These are phyloP conservation scores for Trachemys scripta DNA, from an alignment of 2,113 vertebrate species.

Conservation along the genomic window DNA sequence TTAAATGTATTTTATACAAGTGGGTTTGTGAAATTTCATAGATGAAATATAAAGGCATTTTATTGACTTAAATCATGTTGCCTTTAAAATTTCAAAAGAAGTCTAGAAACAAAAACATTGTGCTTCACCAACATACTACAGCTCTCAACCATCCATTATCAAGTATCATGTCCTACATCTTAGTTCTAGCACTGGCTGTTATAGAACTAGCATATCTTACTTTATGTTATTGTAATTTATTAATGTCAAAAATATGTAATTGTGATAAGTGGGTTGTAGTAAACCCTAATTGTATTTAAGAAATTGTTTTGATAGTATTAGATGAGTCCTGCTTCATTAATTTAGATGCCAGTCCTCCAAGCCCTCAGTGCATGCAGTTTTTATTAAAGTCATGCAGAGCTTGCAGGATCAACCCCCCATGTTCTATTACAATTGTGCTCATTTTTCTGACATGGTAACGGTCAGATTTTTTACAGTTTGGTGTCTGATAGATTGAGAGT, in stretches of 20 bases:
- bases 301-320: constrained; percentile 31
- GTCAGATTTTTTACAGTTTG: neutral
- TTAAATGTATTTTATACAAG: constrained; percentile 34
- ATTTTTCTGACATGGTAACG: neutral
- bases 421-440: neutral
- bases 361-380: neutral
- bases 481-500: neutral
- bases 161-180: constrained; percentile 47
- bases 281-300: constrained; percentile 28
- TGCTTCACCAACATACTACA: constrained; percentile 30
- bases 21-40: constrained; percentile 43
- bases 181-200: constrained; percentile 50
- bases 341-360: neutral
- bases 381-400: neutral
- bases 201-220: constrained; percentile 21
- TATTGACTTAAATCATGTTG: constrained; percentile 17
- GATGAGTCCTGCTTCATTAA: constrained; percentile 1
- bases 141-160: constrained; percentile 46
- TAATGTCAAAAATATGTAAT: constrained; percentile 43
- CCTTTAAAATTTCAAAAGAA: constrained; percentile 45
- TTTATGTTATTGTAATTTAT: constrained; percentile 58
- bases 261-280: constrained; percentile 42
- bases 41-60: constrained; percentile 3
- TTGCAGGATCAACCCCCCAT: neutral
- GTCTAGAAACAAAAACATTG: constrained; percentile 52